Evolutionary conservation across 2,797 vertebrate species (phyloP).

Genomic region (Xenopus petersii): DNA sequence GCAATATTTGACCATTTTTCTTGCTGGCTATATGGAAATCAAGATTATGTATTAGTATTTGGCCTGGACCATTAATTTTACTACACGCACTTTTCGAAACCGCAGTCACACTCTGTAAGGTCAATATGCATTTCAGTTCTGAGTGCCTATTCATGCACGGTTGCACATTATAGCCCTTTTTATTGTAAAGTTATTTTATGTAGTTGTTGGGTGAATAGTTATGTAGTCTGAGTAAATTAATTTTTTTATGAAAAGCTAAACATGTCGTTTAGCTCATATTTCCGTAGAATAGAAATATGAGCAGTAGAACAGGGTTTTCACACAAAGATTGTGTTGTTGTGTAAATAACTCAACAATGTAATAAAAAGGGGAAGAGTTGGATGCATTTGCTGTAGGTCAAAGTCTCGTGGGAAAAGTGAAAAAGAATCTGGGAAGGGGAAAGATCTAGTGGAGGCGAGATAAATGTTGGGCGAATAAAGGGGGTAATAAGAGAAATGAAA

Average conservation of each 20-base stretch:
- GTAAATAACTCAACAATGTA: no score
- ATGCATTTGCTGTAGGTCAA: no score
- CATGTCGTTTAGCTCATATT: constrained; percentile 16
- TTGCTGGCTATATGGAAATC: constrained; percentile 7
- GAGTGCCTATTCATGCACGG: constrained; percentile 36
- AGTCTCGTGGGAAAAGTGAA: no score
- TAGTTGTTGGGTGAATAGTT: constrained; percentile 34
- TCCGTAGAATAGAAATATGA: background rate
- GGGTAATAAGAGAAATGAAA: no score
- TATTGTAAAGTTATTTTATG: constrained; percentile 41
- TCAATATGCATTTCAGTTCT: constrained; percentile 24
- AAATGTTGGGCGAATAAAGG: no score
- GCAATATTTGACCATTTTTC: background rate
- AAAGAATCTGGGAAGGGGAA: no score
- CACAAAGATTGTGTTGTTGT: no score
- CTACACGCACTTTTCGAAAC: constrained; percentile 31
- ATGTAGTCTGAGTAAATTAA: constrained; percentile 22
- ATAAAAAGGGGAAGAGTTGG: no score
- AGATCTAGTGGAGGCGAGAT: no score
- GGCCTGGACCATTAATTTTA: constrained; percentile 42
- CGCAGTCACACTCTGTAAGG: constrained; percentile 29
- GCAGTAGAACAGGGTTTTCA: no score
- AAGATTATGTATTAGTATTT: constrained; percentile 8
- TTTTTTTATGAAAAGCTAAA: constrained; percentile 24
- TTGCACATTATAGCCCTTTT: constrained; percentile 40